Evolutionary conservation across 1,140 invertebrate species (phyloP).

Genomic region (Caerostris darwini): DNA sequence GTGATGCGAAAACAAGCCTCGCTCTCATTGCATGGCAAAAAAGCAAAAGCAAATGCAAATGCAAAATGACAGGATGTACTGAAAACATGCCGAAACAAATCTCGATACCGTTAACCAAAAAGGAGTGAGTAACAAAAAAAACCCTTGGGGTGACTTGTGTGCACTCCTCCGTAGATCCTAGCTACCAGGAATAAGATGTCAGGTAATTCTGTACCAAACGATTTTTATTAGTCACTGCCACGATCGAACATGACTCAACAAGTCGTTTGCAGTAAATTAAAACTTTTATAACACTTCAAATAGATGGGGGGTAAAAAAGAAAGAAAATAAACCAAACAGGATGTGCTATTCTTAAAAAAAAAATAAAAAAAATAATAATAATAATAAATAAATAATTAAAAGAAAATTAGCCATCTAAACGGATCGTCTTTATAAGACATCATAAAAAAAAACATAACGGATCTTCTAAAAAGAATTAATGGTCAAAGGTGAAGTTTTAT

Average conservation of each 20-base stretch:
- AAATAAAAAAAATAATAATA: too few species aligned
- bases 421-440: neutral
- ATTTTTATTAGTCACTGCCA: slow-evolving; percentile 26
- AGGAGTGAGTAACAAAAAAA: neutral
- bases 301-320: too few species aligned
- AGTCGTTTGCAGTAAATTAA: neutral
- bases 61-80: neutral
- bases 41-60: neutral
- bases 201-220: neutral
- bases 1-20: neutral
- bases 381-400: too few species aligned
- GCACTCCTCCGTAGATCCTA: neutral
- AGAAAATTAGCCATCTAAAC: too few species aligned
- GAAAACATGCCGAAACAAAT: slow-evolving; percentile 6
- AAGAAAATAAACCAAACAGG: neutral
- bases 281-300: neutral
- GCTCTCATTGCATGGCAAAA: neutral
- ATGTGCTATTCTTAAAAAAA: neutral
- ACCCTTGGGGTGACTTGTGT: neutral
- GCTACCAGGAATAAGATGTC: neutral
- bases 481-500: neutral
- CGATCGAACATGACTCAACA: slow-evolving; percentile 27
- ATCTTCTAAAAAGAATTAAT: neutral
- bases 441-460: neutral
- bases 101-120: neutral